Percentiles rank a stretch among this genome's conserved stretches.
Evolutionary conservation across 1,140 invertebrate species (phyloP).

Genomic region (Prorops nasuta): DNA sequence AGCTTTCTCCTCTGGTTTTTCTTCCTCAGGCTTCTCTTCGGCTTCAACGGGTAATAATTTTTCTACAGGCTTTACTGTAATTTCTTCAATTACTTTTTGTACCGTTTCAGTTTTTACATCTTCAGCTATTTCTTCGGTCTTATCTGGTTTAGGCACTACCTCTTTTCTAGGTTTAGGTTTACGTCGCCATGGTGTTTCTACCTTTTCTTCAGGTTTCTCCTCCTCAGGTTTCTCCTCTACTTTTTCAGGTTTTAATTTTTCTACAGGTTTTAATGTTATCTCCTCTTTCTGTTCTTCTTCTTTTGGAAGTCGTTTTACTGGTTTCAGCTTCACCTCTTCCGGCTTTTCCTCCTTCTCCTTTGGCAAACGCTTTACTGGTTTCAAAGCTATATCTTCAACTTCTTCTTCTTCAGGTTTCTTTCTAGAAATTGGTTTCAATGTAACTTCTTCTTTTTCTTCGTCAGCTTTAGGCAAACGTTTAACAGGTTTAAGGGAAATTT

Average conservation of each 20-base stretch:
- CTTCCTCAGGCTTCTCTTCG: constrained; percentile 10
- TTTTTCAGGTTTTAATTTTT: constrained; percentile 7
- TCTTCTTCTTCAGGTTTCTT: constrained; percentile 11
- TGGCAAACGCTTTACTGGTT: constrained; percentile 1
- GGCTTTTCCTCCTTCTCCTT: constrained; percentile 20
- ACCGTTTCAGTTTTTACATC: constrained; percentile 5
- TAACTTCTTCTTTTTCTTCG: constrained; percentile 6
- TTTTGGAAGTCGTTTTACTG: constrained; percentile 7
- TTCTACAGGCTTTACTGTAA: constrained; percentile 14
- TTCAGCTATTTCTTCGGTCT: not conserved
- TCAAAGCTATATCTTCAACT: not conserved
- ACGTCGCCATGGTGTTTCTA: no score
- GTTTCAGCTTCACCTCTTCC: constrained; percentile 13
- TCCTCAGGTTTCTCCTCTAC: constrained; percentile 11
- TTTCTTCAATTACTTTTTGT: no score
- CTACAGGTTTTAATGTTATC: constrained; percentile 9
- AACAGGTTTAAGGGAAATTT: constrained; percentile 19
- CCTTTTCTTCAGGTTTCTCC: constrained; percentile 20
- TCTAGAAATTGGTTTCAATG: not conserved
- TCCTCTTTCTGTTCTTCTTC: constrained; percentile 22
- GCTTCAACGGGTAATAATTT: constrained; percentile 6
- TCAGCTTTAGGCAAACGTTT: constrained; percentile 17
- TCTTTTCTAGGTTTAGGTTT: no score
- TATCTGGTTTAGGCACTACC: constrained; percentile 6
- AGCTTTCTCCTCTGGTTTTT: not conserved